Base-by-base conservation (phyloP, 2,888 invertebrate genomes). In the Leptinotarsa rubiginosa region DNA sequence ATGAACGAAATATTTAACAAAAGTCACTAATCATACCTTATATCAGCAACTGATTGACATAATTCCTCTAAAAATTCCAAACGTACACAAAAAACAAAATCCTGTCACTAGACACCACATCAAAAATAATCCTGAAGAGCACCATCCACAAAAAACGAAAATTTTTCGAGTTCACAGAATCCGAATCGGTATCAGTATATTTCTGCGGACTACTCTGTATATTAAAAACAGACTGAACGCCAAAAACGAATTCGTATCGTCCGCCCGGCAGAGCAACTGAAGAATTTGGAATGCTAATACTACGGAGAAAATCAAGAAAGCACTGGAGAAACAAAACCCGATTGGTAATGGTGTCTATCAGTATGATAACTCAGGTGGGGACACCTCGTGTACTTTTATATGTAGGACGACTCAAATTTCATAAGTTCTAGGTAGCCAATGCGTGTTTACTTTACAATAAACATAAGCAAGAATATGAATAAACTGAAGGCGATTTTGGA, bases 231-330 rank as follows among this genome's bases (percentile, higher is more conserved):
- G 59, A 4, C 15, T 16, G 59, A 59, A 31, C 25, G 56, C 20
- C 54, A 31, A 68, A 68, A 68, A 68, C 68, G 25, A 54, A 54
- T n/a, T 41, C 54, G 41, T 31, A 54, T 54, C 31, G 16, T n/a
- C 22, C 15, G 50, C 31, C 50, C 52, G 67, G 68, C 54, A 54
- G 68, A 5, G 20, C 56, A 18, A 47, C 31, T 68, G 68, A 62
- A 68, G 50, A 70, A 52, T 66, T 47, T 59, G 64, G 70, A 56
- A 41, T 73, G 75, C 52, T 69, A 65, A 69, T 22, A 68, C 65
- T 70, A 65, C 72, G 70, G 73, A 69, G 75, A 70, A 73, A 75
- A 67, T 41, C 76, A 73, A 78, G 76, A 75, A 72, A 76, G 76
- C 69, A 78, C 78, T 76, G 72, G 50, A 64, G 66, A 65, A 70